phyloP scores from a whole-genome alignment of 2,797 vertebrate species.

The Ceyx erithaca region DNA sequence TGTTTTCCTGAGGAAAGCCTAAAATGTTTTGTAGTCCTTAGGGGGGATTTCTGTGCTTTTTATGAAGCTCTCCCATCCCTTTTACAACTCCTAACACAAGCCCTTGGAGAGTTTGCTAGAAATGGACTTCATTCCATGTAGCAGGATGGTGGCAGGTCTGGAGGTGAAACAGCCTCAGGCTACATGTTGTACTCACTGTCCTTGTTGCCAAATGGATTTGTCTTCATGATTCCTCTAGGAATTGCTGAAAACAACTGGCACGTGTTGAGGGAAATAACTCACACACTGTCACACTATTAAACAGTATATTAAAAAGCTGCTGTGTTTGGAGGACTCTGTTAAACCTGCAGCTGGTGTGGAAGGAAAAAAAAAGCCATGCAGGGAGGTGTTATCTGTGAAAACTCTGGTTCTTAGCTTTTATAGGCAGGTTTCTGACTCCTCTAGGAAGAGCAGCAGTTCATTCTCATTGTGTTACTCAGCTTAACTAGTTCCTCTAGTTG shows the following conservation, averaged over 20 bases:
- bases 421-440: constrained; percentile 3
- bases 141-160: background rate
- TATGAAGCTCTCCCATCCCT: background rate
- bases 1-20: background rate
- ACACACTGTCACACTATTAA: background rate
- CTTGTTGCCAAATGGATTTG: background rate
- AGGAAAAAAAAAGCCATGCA: background rate
- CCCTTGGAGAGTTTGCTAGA: background rate
- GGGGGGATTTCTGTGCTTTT: background rate
- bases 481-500: background rate
- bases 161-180: background rate
- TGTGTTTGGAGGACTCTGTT: background rate
- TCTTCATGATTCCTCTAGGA: background rate
- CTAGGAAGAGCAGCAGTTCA: background rate
- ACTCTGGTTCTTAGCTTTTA: background rate
- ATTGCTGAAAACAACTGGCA: background rate
- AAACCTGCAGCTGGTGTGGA: background rate
- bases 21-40: accelerated
- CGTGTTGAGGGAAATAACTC: background rate
- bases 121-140: background rate
- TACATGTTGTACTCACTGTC: background rate
- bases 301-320: constrained; percentile 6
- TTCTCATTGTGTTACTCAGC: background rate
- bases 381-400: background rate
- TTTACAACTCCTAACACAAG: background rate